Evolutionary conservation across 2,113 vertebrate species (phyloP).

Genomic region (Tychaedon coryphoeus): DNA sequence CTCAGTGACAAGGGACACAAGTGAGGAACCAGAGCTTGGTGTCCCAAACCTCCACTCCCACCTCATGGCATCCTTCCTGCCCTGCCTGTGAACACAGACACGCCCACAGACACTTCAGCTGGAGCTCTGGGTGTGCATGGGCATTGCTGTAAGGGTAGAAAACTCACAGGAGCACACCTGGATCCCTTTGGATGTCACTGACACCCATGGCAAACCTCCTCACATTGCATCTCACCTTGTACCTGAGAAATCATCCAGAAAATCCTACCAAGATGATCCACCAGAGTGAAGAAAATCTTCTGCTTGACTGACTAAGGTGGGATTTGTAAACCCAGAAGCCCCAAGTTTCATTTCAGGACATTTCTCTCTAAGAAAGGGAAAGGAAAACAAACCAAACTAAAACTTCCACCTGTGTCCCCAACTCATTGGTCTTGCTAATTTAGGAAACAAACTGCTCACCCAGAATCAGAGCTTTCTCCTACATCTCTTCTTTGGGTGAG

Average conservation of each 20-base stretch:
- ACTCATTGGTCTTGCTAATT: background rate
- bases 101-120: fast-evolving
- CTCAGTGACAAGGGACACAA: background rate
- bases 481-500: too few species aligned
- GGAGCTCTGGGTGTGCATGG: fast-evolving
- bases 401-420: background rate
- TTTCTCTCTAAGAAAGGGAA: background rate
- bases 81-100: fast-evolving
- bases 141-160: fast-evolving
- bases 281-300: background rate
- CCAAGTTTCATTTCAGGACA: background rate
- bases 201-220: background rate
- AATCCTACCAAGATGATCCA: background rate
- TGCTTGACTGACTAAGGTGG: background rate
- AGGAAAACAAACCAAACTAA: background rate
- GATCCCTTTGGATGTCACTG: background rate
- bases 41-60: background rate
- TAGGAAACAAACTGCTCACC: background rate
- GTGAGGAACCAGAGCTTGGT: too few species aligned
- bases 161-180: fast-evolving
- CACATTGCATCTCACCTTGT: fast-evolving
- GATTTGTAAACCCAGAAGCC: background rate
- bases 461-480: background rate
- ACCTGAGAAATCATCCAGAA: background rate
- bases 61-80: background rate